Base-by-base conservation (phyloP, 1,140 invertebrate species). In the Tetramorium simillimum region DNA sequence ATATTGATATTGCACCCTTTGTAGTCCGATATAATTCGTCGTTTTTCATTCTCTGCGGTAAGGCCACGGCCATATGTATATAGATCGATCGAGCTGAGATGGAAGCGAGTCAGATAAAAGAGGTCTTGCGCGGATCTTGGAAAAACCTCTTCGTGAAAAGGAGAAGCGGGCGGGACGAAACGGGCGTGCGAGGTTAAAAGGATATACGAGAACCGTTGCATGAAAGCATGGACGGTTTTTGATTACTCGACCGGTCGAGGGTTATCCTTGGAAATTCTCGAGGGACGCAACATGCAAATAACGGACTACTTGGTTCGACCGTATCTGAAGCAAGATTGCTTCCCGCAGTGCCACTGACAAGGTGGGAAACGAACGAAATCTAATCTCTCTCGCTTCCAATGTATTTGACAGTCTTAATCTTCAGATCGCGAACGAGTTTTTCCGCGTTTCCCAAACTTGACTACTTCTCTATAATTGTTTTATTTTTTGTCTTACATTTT, bases 221-320 rank as follows among this genome's bases (percentile, higher is more conserved):
- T 14, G 60, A 62, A 80, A 86, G 63, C 65, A 65, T n/a, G 58
- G 85, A 89, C 63, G 85, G 93, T 56, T 91, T 90, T 86, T 91
- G 90, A 90, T 91, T 91, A 91, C 69, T 77, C 77, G 63, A 67
- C 67, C 80, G 75, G 80, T 77, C 60, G 75, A 70, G 77, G 49
- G 78, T 85, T 91, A 86, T 87, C 87, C 77, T 58, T 51, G 53
- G 18, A 51, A 85, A 89, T 91, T 62, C 82, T 62, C 69, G 4
- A 51, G 87, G 69, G 84, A 73, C 73, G 67, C 24, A 49, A 33
- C 85, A 89, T 87, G 87, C 90, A 91, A 91, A 91, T 91, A 91
- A 85, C 87, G n/a, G 76, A 43, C 58, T 75, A 43, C 58, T 75
- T 69, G 53, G 78, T 81, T 88, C 78, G 67, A 73, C 33, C 86